Evolutionary conservation across 2,888 invertebrate genomes (phyloP), one percentile per base, ranked within the genome.

Genomic region (Melinaea menophilus): DNA sequence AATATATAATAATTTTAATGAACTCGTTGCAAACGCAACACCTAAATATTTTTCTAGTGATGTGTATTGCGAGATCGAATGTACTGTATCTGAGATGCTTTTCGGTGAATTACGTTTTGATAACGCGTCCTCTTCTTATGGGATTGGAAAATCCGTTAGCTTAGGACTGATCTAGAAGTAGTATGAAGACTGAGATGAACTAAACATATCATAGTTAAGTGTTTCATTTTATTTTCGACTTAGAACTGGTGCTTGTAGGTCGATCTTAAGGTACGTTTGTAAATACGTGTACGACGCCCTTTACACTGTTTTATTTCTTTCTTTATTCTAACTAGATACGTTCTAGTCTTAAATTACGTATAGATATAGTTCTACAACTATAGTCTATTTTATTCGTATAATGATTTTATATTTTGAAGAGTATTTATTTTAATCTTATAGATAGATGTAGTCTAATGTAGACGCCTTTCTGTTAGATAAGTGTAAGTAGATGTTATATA

Each of bases 191-290:
- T 90, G 90, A 90, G 79, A 86, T 71, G 85, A 83, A 88, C 86
- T 86, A 84, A 85, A 89, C 89, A 87, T 90, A 90, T 88, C 87
- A 88, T 90, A 88, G 84, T 73, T 75, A 84, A 84, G 82, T 84
- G 84, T 88, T 86, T 86, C 80, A 77, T 85, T 88, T 86, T 84
- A 79, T 86, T 88, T 89, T 88, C 89, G 82, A 90, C 84, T 88
- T 90, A 90, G 90, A 80, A 88, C 88, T 90, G 90, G 90, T 90
- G 90, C 90, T 90, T 90, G 87, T 90, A 90, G 90, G 85, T 88
- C 84, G 90, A 89, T 88, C 86, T 88, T 82, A 84, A 89, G 88
- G 90, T 90, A 88, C 89, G 87, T 88, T 86, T 89, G 88, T 90
- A 90, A 83, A 89, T 88, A 90, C 80, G 82, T 87, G 84, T 86